A percentile compares a stretch with the other conserved stretches of the same genome.
Evolutionary conservation across 1,140 invertebrate genomes (phyloP).

Genomic region (Stegodyphus mimosarum): DNA sequence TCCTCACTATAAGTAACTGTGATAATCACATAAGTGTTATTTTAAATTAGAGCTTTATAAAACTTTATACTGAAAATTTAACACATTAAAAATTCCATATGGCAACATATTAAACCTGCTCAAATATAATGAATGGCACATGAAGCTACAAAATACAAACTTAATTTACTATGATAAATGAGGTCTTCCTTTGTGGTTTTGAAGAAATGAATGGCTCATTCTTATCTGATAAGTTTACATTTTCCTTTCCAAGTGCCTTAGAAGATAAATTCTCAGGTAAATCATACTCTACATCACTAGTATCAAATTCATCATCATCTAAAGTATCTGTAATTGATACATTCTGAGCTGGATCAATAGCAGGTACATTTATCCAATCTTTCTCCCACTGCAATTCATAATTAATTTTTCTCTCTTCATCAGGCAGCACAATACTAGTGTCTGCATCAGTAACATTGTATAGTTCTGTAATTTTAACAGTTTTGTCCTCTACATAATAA

Average conservation of each 20-base stretch:
- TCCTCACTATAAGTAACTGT: no score
- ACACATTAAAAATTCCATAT: no score
- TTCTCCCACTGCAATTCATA: constrained; percentile 58
- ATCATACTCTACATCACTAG: constrained; percentile 38
- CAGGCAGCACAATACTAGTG: constrained; percentile 43
- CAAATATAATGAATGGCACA: neutral
- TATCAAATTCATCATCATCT: constrained; percentile 41
- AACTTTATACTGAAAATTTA: no score
- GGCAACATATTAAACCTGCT: no score
- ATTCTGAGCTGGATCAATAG: neutral
- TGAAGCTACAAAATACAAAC: neutral
- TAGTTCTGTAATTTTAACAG: constrained; percentile 86
- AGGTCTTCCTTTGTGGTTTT: constrained; percentile 16
- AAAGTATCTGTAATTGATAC: constrained; percentile 33
- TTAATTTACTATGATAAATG: constrained; percentile 30
- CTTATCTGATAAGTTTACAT: neutral
- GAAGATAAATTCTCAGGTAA: neutral
- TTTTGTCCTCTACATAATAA: constrained; percentile 82
- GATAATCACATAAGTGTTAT: no score
- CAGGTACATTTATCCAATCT: constrained; percentile 20
- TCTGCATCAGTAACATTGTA: constrained; percentile 83
- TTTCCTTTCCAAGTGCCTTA: neutral
- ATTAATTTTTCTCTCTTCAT: constrained; percentile 50
- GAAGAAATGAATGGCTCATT: neutral
- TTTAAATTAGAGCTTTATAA: no score